Evolutionary conservation across 2,888 invertebrate species (phyloP).

Genomic region (Acronicta psi): DNA sequence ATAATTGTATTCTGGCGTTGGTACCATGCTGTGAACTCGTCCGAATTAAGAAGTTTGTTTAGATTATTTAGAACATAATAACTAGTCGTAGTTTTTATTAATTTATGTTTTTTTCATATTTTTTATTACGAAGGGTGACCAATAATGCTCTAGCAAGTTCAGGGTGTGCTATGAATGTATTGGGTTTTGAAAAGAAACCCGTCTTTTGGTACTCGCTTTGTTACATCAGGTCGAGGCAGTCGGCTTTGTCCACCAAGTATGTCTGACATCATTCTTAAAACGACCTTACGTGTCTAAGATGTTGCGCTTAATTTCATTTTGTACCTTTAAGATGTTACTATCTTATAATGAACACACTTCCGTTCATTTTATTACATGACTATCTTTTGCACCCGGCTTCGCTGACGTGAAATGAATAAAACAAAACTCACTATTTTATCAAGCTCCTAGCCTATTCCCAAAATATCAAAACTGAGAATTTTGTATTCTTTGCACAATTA

Average conservation of each 20-base stretch:
- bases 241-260: slow-evolving; percentile 11
- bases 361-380: too few relatives aligned
- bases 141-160: slow-evolving; percentile 2
- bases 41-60: background rate
- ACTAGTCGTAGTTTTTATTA: background rate
- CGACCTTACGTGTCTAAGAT: slow-evolving; percentile 22
- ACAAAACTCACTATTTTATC: too few relatives aligned
- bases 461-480: too few relatives aligned
- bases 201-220: slow-evolving; percentile 26
- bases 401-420: too few relatives aligned
- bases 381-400: too few relatives aligned
- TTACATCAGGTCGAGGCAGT: slow-evolving; percentile 24
- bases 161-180: slow-evolving; percentile 15
- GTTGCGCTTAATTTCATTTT: background rate
- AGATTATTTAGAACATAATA: too few relatives aligned
- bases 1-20: slow-evolving; percentile 12
- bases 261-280: slow-evolving; percentile 31
- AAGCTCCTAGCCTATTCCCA: too few relatives aligned
- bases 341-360: too few relatives aligned
- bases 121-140: too few relatives aligned
- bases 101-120: too few relatives aligned
- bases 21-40: slow-evolving; percentile 8
- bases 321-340: too few relatives aligned
- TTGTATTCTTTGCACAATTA: too few relatives aligned
- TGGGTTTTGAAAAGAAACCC: slow-evolving; percentile 19